Conservation (phyloP, 2,797 vertebrate genomes). For the Brotula barbata region DNA sequence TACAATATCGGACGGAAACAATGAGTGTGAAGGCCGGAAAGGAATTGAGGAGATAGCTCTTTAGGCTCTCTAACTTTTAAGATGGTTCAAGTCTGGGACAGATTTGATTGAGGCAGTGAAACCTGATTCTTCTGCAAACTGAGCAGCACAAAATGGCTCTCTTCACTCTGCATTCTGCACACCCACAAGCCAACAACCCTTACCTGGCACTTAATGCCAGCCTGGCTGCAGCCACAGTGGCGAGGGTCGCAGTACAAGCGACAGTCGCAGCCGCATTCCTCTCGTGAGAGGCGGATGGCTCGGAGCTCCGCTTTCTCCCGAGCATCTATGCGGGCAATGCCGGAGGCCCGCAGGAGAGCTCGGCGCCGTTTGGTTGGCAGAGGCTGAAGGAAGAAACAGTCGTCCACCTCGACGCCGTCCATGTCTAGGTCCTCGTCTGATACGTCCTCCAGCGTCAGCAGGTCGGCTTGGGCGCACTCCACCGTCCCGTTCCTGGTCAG, state of each 20-base stretch:
- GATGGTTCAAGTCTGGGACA: too few species aligned
- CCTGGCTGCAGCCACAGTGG: constrained; percentile 94
- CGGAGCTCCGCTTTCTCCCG: constrained; percentile 93
- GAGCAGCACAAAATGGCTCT: too few species aligned
- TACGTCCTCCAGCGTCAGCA: constrained; percentile 91
- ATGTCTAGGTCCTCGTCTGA: constrained; percentile 93
- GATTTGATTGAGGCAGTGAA: too few species aligned
- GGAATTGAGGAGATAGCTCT: too few species aligned
- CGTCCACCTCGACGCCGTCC: constrained; percentile 91
- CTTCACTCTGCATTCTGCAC: too few species aligned
- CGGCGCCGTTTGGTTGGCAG: constrained; percentile 91
- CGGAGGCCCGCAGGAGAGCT: constrained; percentile 89
- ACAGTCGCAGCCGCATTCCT: constrained; percentile 95
- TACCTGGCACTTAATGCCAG: constrained; percentile 96
- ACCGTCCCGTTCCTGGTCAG: constrained; percentile 92
- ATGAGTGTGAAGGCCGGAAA: too few species aligned
- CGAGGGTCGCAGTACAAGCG: constrained; percentile 94
- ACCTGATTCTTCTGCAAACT: too few species aligned
- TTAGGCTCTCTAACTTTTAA: too few species aligned
- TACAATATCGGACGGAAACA: too few species aligned
- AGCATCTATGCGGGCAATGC: constrained; percentile 91
- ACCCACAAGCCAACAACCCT: constrained; percentile 23
- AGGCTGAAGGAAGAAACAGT: constrained; percentile 95
- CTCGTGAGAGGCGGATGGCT: constrained; percentile 91
- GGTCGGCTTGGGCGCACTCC: constrained; percentile 89